Evolutionary conservation across 2,113 vertebrate genomes (phyloP).

Genomic region (Coreoperca whiteheadi): DNA sequence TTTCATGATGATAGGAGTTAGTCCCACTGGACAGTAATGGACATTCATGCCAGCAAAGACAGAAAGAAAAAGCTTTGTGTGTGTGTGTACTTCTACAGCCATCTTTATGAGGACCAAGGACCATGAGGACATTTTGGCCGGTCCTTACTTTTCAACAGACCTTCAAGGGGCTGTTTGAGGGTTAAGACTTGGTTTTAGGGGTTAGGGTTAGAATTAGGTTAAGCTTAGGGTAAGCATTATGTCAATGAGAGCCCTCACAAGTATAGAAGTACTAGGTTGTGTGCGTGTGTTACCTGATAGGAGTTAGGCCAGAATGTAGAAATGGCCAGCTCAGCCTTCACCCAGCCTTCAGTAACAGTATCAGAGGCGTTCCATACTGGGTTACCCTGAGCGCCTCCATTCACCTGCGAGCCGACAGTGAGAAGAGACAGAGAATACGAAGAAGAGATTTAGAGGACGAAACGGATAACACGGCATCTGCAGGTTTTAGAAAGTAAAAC

Average conservation of each 20-base stretch:
- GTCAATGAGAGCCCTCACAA: no score
- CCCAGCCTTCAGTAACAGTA: slow-evolving; percentile 93
- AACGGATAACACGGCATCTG: accelerated
- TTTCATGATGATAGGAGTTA: no score
- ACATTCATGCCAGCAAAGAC: neutral
- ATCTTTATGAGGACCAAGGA: no score
- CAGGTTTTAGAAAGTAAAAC: neutral
- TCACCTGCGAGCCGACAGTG: slow-evolving; percentile 78
- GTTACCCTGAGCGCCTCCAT: slow-evolving; percentile 94
- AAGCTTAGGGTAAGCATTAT: no score
- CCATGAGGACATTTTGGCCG: no score
- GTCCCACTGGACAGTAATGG: no score
- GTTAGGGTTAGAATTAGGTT: no score
- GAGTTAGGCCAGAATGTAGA: slow-evolving; percentile 99
- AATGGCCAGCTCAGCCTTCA: slow-evolving; percentile 95
- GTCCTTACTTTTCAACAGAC: no score
- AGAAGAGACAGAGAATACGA: neutral
- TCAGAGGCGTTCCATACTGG: slow-evolving; percentile 96
- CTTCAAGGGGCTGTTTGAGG: no score
- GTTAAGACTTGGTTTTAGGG: no score
- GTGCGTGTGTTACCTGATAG: slow-evolving; percentile 89
- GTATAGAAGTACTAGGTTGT: no score
- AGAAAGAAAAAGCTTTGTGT: neutral
- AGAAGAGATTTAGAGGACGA: neutral
- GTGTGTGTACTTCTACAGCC: no score